Evolutionary conservation across 1,140 invertebrate species (phyloP).

Genomic region (Nymphalis io): DNA sequence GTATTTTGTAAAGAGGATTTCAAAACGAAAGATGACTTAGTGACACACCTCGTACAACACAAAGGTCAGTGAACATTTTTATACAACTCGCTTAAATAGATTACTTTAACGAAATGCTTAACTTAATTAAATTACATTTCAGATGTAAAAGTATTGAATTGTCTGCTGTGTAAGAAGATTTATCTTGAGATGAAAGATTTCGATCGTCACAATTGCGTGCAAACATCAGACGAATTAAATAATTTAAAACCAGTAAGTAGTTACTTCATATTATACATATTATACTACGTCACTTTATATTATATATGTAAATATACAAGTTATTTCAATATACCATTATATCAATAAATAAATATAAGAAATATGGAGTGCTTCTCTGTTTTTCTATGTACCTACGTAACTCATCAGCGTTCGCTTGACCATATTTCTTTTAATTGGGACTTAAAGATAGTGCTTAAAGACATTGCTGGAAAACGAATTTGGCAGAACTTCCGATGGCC

Average conservation of each 20-base stretch:
- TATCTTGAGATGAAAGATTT: conserved; percentile 55
- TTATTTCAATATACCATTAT: too few relatives aligned
- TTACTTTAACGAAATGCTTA: too few relatives aligned
- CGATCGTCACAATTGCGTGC: conserved; percentile 48
- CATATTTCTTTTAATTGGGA: too few relatives aligned
- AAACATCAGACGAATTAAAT: neutral
- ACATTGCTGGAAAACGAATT: too few relatives aligned
- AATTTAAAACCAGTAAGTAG: neutral
- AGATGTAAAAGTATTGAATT: conserved; percentile 56
- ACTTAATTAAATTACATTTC: conserved; percentile 3
- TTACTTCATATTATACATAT: neutral
- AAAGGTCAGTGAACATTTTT: conserved; percentile 22
- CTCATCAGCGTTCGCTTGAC: too few relatives aligned
- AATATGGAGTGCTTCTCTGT: too few relatives aligned
- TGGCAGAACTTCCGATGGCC: too few relatives aligned
- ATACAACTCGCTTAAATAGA: neutral
- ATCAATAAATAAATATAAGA: too few relatives aligned
- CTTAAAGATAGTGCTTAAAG: too few relatives aligned
- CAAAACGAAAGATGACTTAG: conserved; percentile 53
- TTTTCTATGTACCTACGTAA: too few relatives aligned
- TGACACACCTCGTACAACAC: conserved; percentile 38
- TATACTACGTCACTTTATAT: too few relatives aligned
- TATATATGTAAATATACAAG: too few relatives aligned
- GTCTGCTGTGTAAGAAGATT: conserved; percentile 59
- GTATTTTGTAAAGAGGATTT: conserved; percentile 50